phyloP scores from a whole-genome alignment of 2,888 invertebrate species.

The Drosophila stalkeri region DNA sequence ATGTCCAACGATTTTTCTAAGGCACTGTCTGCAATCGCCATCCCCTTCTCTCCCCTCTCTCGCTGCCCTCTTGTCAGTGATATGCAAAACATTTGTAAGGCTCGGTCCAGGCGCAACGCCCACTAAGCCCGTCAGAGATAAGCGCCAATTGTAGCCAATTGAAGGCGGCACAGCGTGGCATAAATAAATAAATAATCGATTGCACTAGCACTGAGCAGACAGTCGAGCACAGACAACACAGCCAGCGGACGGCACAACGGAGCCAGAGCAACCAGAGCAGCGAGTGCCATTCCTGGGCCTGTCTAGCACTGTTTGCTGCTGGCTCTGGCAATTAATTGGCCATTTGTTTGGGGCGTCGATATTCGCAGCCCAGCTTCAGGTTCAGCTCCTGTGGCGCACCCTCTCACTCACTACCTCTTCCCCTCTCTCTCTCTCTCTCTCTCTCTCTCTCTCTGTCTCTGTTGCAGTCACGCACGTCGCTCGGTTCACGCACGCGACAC shows the following conservation, averaged over 20 bases:
- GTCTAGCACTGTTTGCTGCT: constrained; percentile 32
- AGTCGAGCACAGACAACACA: background rate
- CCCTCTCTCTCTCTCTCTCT: background rate
- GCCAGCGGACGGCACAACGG: background rate
- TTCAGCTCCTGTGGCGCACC: background rate
- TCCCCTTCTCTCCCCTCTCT: too few species aligned
- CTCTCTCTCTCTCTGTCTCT: background rate
- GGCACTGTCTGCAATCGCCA: constrained; percentile 24
- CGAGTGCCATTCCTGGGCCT: constrained; percentile 14
- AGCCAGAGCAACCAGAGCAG: background rate
- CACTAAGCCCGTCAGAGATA: constrained; percentile 57
- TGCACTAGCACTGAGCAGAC: constrained; percentile 38
- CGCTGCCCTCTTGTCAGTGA: constrained; percentile 51
- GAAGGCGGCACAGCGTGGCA: constrained; percentile 70
- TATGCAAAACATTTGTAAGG: constrained; percentile 70
- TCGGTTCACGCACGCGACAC: constrained; percentile 56
- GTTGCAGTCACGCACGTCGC: constrained; percentile 56
- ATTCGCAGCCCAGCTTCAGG: constrained; percentile 23
- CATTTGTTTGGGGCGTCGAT: constrained; percentile 67
- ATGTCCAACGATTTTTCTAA: constrained; percentile 50
- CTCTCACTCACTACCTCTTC: too few species aligned
- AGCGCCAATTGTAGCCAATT: constrained; percentile 77
- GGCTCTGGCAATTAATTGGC: constrained; percentile 73
- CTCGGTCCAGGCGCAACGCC: constrained; percentile 32
- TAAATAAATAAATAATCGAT: constrained; percentile 80